A percentile compares a stretch with the other conserved stretches of the same genome.
Conservation (phyloP, 2,797 vertebrate genomes). For the Prunella strophiata region DNA sequence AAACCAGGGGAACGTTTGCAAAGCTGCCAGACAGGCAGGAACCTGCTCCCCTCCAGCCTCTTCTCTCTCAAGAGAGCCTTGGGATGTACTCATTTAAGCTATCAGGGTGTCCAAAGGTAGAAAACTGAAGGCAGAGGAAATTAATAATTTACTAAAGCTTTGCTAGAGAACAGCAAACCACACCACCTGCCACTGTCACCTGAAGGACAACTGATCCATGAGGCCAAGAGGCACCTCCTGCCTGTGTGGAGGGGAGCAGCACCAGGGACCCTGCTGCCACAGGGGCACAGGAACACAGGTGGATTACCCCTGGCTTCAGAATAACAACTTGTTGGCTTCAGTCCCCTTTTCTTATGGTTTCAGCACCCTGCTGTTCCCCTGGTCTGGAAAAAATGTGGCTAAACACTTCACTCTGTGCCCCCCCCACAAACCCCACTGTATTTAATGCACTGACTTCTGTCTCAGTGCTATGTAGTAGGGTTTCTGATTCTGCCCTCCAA, state of each 20-base stretch:
- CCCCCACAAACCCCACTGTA: neutral
- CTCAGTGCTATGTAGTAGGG: neutral
- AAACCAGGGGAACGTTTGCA: neutral
- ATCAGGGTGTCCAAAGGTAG: constrained; percentile 50
- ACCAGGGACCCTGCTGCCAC: neutral
- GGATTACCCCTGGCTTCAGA: neutral
- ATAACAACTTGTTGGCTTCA: neutral
- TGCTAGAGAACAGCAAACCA: constrained; percentile 3
- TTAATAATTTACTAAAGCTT: constrained; percentile 51
- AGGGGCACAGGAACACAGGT: neutral
- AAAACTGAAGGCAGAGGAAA: constrained; percentile 52
- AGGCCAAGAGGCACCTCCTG: neutral
- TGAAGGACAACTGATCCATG: neutral
- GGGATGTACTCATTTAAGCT: constrained; percentile 48
- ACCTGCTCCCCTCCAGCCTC: constrained; percentile 46
- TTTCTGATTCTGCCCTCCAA: neutral
- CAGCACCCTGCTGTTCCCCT: neutral
- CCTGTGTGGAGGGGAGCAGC: neutral
- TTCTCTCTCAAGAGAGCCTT: neutral
- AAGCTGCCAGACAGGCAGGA: constrained; percentile 16
- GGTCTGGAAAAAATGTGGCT: neutral
- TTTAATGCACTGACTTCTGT: neutral
- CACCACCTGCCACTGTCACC: neutral
- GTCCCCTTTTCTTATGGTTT: neutral
- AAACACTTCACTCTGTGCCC: neutral